A percentile compares a stretch with the other conserved stretches of the same genome.
These are phyloP conservation scores for Nomada goodeniana DNA, from an alignment of 2,888 invertebrate genomes.

Conservation along the genomic window DNA sequence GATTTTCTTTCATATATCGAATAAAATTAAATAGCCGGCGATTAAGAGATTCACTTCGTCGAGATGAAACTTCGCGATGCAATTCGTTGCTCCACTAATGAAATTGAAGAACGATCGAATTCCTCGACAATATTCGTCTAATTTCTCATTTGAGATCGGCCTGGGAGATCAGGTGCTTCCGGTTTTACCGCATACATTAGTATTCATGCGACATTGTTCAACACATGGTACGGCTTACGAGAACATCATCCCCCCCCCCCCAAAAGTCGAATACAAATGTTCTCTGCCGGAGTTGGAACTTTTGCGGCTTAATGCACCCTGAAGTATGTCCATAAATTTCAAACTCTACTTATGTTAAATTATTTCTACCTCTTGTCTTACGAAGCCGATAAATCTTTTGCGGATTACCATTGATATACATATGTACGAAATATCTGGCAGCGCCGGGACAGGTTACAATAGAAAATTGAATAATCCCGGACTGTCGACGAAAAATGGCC, in stretches of 20 bases:
- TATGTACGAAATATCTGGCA: no score
- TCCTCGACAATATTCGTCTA: not conserved
- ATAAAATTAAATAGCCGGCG: not conserved
- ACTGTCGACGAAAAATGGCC: no score
- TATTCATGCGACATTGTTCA: no score
- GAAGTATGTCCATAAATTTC: not conserved
- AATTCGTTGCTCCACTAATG: not conserved
- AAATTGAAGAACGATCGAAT: not conserved
- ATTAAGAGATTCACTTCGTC: constrained; percentile 20
- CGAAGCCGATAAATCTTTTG: no score
- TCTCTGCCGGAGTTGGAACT: not conserved
- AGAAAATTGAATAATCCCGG: no score
- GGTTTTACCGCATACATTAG: not conserved
- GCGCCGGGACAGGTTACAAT: no score
- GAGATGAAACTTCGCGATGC: not conserved
- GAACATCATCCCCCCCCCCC: constrained; percentile 8
- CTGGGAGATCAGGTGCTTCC: not conserved
- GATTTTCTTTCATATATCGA: not conserved
- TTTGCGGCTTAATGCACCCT: not conserved
- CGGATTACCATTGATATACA: no score
- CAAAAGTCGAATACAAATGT: constrained; percentile 31
- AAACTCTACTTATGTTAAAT: not conserved
- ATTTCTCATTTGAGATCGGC: not conserved
- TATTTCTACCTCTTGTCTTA: not conserved
- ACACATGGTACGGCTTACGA: not conserved